These are phyloP conservation scores for Aeoliscus strigatus DNA, from an alignment of 2,797 vertebrate genomes.

Conservation along the genomic window DNA sequence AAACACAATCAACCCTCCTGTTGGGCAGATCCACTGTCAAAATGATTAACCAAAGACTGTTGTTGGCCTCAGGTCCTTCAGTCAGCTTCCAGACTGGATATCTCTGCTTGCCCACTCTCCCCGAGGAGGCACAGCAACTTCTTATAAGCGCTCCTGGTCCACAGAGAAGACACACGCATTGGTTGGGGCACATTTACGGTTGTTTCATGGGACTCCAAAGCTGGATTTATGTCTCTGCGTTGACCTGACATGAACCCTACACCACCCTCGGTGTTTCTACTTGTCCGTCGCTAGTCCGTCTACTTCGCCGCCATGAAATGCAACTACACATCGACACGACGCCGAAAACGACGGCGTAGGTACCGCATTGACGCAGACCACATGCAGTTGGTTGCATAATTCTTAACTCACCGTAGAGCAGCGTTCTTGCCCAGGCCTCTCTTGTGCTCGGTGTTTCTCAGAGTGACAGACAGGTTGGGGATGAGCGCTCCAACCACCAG, in stretches of 20 bases:
- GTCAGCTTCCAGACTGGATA: constrained; percentile 82
- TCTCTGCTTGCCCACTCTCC: constrained; percentile 85
- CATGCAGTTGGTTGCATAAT: too few species aligned
- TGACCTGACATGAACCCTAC: too few species aligned
- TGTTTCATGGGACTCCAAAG: too few species aligned
- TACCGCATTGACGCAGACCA: too few species aligned
- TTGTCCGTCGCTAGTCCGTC: too few species aligned
- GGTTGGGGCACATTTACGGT: constrained; percentile 11
- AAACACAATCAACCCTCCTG: not conserved
- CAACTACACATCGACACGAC: too few species aligned
- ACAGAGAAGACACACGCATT: constrained; percentile 24
- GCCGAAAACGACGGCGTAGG: too few species aligned
- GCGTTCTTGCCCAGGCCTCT: constrained; percentile 89
- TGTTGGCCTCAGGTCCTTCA: constrained; percentile 34
- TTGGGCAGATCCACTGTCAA: not conserved
- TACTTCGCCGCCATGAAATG: too few species aligned
- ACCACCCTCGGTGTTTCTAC: too few species aligned
- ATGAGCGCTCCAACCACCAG: constrained; percentile 77
- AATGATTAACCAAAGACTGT: constrained; percentile 21
- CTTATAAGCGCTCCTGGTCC: constrained; percentile 83
- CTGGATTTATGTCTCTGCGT: too few species aligned
- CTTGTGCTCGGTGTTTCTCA: constrained; percentile 85
- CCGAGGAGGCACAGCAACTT: constrained; percentile 84
- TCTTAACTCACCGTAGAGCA: constrained; percentile 86
- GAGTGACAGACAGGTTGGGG: constrained; percentile 79